Base-by-base conservation (phyloP, 35 echinoderm and acorn worm genomes). In the Lytechinus variegatus region DNA sequence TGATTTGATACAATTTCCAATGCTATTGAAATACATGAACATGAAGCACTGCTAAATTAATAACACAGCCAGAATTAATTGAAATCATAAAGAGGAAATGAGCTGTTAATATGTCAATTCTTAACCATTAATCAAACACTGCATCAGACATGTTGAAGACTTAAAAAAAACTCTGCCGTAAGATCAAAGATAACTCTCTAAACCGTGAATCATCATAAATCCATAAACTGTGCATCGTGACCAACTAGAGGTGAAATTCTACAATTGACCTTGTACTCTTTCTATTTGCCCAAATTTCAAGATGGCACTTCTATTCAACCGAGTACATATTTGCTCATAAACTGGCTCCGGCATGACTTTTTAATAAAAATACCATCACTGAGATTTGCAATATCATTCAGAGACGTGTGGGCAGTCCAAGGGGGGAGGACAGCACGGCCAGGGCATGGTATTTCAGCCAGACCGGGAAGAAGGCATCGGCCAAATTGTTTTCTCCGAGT, bases 281-380 rank as follows among this genome's bases (percentile, higher is more conserved):
- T 90, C 29, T 90, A 54, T 90, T 90, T 90, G 88, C 88, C 27
- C 28, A 52, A 52, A 52, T 90, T 90, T 90, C 28, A 3, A 90
- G 29, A 90, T 52, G 9, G 88, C 88, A 52, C 88, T 90, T 54
- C 11, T 10, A 19, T 90, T 90, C 88, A 52, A 54, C 88, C 52
- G 88, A 21, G 52, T 52, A 90, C 88, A 90, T 90, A 90, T 90
- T 90, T 90, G 88, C 88, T 90, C 88, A 90, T 52, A 90, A 79
- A 79, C 66, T 79, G 66, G 66, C 21, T 79, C 66, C 66, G 8
- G 66, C 66, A 8, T 79, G 66, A 79, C 66, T 79, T 19, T 79
- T 79, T 79, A 79, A 79, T 79, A 79, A 79, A 58, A 79, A 79
- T 79, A 79, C 66, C 66, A 24, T 79, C 66, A 79, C 66, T 27